phyloP scores from a whole-genome alignment of 2,113 vertebrate species.

The Oreotragus oreotragus region DNA sequence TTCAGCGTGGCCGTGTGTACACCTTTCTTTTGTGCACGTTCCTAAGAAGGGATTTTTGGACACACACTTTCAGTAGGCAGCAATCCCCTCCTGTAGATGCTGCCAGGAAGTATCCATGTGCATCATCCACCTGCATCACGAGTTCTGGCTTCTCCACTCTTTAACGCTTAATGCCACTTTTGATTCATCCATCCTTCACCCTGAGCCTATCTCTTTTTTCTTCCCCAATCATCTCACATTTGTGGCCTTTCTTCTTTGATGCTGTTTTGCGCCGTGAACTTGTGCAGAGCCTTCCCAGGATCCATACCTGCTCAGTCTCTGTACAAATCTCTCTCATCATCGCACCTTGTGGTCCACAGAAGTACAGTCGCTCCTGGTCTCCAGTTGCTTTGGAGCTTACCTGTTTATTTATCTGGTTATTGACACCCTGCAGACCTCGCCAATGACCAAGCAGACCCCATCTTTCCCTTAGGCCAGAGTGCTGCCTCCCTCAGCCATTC shows the following conservation, averaged over 20 bases:
- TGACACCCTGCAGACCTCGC: background rate
- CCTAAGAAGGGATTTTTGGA: background rate
- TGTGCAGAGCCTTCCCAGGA: background rate
- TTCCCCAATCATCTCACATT: background rate
- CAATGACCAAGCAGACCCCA: background rate
- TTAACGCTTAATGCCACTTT: background rate
- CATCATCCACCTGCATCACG: accelerated
- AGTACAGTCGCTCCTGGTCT: background rate
- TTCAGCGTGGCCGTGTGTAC: accelerated
- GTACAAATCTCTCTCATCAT: background rate
- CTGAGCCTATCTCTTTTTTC: background rate
- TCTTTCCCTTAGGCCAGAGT: background rate
- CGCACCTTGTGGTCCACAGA: background rate
- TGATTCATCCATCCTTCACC: background rate
- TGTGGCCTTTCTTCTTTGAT: background rate
- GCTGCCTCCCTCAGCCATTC: accelerated
- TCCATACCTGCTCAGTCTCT: accelerated
- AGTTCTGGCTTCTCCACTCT: background rate
- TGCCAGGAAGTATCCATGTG: accelerated
- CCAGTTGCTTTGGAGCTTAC: background rate
- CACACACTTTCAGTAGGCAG: background rate
- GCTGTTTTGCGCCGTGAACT: background rate
- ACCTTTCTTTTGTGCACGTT: background rate
- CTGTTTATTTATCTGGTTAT: background rate
- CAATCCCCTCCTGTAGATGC: background rate